phyloP scores from a whole-genome alignment of 2,797 vertebrate genomes.

The Chelonia mydas region DNA sequence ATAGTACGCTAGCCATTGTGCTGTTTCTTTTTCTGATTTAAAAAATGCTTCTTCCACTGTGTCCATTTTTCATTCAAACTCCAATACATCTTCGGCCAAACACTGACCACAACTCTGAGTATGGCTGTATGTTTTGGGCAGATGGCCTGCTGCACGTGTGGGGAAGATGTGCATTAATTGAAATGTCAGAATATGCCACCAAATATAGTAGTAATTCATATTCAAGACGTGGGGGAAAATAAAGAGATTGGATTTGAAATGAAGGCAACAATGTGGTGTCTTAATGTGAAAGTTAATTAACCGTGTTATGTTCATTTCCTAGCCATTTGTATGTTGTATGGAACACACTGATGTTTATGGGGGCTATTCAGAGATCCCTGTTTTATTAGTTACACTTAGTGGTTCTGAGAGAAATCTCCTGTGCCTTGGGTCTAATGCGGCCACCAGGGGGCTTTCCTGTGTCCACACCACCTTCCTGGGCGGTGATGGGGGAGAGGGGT shows the following conservation, averaged over 20 bases:
- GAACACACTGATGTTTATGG: fast-evolving
- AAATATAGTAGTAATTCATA: not conserved
- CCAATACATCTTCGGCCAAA: too few species aligned
- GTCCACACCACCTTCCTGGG: too few species aligned
- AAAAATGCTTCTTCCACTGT: not conserved
- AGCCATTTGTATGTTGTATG: not conserved
- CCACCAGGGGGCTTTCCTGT: too few species aligned
- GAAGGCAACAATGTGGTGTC: not conserved
- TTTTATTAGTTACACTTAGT: fast-evolving
- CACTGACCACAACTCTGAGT: not conserved
- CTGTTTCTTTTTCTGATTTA: not conserved
- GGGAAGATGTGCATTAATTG: not conserved
- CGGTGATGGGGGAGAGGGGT: too few species aligned
- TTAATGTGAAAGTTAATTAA: not conserved
- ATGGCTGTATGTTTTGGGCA: not conserved
- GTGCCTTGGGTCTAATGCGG: not conserved
- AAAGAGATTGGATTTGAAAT: not conserved
- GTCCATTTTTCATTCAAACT: not conserved
- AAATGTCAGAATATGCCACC: not conserved
- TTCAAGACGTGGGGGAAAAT: not conserved
- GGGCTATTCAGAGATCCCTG: not conserved
- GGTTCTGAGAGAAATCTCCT: not conserved
- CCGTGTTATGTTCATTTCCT: not conserved
- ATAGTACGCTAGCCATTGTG: not conserved
- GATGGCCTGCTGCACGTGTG: not conserved